Evolutionary conservation across 2,797 vertebrate genomes (phyloP), one percentile per base, ranked within the genome.

Genomic region (Nothura maculosa): DNA sequence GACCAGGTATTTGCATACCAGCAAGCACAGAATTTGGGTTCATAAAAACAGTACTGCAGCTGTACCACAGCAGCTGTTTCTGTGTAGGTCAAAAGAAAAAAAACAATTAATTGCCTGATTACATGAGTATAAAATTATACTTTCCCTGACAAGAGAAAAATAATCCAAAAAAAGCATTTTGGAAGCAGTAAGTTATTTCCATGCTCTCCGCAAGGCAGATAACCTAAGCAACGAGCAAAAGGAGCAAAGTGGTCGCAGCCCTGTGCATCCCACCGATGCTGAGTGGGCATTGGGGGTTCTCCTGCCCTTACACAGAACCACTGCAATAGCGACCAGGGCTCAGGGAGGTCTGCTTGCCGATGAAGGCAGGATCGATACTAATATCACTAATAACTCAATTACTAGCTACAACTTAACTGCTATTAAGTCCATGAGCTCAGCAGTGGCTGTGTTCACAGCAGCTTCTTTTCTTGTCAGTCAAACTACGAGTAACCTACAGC

Each of bases 291-390:
- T 20, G 1, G 0, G 4, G 34, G 4, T 0, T 14, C 10, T 40
- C 8, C 0, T 6, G 9, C 1, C 48, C 60, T 43, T 58, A 69
- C 66, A 9, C 57, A 11, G 32, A 43, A 7, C 58, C 48, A 58
- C 1, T 34, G 27, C 47, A 32, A 1, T 32, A 20, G 3, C 17
- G 13, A 9, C 5, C 19, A 2, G 7, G 48, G 0, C 6, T 11
- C 16, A 6, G 8, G 48, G 63, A 16, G 28, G 20, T 34, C 34
- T 34, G 1, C 30, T 61, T 64, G 32, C 63, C 24, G 7, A 6
- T 5, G 40, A 52, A 30, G 24, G 24, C 42, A 50, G 42, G 50
- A n/a, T 40, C 48, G 25, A 14, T 12, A 27, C 27, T 50, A 14
- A 50, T 50, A 50, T 27, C 12, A 27, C 25, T 50, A 12, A 50